Evolutionary conservation across 2,113 vertebrate species (phyloP).

Genomic region (Halcyon senegalensis): DNA sequence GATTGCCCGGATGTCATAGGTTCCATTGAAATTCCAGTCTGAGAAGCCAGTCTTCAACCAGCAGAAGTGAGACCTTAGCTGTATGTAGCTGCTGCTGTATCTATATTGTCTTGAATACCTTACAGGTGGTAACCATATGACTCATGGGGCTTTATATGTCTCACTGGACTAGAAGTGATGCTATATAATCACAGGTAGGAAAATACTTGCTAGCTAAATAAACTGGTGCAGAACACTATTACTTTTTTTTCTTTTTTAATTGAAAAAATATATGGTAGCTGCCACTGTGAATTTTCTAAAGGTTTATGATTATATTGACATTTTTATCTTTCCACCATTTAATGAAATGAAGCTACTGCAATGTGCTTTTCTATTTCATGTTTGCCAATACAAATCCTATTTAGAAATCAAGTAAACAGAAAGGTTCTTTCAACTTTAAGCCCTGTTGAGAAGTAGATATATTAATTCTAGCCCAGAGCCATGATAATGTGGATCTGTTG

Average conservation of each 20-base stretch:
- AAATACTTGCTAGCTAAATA: not conserved
- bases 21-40: not conserved
- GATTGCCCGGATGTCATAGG: not conserved
- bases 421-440: not conserved
- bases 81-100: not conserved
- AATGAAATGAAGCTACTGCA: not conserved
- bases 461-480: not conserved
- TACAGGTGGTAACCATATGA: not conserved
- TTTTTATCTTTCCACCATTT: not conserved
- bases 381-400: not conserved
- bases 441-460: not conserved
- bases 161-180: not conserved
- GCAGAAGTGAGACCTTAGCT: not conserved
- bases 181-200: not conserved
- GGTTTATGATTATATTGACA: not conserved
- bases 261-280: not conserved
- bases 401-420: not conserved
- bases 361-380: not conserved
- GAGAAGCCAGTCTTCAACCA: not conserved
- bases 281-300: not conserved
- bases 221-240: not conserved
- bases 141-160: not conserved
- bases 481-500: not conserved
- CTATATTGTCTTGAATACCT: not conserved
- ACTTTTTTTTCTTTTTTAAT: not conserved